A percentile compares a stretch with the other conserved stretches of the same genome.
Evolutionary conservation across 2,113 vertebrate genomes (phyloP).

Genomic region (Shinisaurus crocodilurus): DNA sequence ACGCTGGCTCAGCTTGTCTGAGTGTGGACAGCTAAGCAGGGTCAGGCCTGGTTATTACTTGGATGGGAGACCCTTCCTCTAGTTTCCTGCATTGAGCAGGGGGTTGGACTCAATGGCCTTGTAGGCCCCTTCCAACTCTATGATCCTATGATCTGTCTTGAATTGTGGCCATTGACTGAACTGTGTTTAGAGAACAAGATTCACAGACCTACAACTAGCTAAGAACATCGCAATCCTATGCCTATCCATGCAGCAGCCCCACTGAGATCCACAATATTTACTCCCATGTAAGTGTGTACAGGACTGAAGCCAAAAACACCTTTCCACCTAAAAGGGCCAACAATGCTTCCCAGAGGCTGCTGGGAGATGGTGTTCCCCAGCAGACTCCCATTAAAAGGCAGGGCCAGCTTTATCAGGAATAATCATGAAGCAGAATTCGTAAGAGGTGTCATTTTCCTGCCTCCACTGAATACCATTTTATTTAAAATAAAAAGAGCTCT

Average conservation of each 20-base stretch:
- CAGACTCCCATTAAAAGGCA: neutral
- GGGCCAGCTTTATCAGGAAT: no score
- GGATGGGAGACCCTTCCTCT: no score
- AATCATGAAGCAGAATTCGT: neutral
- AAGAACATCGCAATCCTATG: neutral
- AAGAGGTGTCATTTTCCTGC: neutral
- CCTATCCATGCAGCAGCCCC: neutral
- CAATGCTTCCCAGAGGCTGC: neutral
- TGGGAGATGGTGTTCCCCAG: neutral
- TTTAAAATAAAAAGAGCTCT: neutral
- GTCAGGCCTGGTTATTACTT: no score
- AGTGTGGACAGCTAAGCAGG: no score
- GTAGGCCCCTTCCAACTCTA: no score
- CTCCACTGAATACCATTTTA: neutral
- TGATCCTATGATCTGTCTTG: no score
- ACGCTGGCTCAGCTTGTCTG: no score
- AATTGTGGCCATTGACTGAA: no score
- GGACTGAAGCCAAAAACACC: neutral
- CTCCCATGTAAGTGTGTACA: neutral
- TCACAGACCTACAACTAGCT: neutral
- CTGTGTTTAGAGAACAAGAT: neutral
- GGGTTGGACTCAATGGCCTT: no score
- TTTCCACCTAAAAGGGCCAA: neutral
- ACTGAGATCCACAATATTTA: neutral
- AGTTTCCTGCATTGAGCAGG: no score